Percentiles rank a stretch among this genome's conserved stretches.
phyloP scores from a whole-genome alignment of 1,140 invertebrate species.

The Zaprionus africanus region DNA sequence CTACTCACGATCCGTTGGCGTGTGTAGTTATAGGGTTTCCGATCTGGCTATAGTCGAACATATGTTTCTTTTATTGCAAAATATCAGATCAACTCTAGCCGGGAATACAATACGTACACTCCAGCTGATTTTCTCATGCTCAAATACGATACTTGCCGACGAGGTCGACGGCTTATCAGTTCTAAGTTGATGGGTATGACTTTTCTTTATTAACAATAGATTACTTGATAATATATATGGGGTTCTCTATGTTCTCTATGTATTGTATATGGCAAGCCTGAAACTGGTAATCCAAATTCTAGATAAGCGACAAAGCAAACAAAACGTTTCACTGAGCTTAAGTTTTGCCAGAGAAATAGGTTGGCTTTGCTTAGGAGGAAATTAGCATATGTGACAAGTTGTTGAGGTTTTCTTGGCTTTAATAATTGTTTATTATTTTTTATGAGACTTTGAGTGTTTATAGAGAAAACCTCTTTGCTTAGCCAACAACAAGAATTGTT shows the following conservation, averaged over 20 bases:
- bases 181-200: neutral
- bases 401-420: constrained; percentile 4
- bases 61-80: constrained; percentile 22
- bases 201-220: constrained; percentile 8
- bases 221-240: too few relatives aligned
- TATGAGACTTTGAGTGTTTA: neutral
- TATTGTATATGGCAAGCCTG: constrained; percentile 15
- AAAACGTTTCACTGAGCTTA: constrained; percentile 16
- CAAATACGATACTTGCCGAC: constrained; percentile 22
- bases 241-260: constrained; percentile 3
- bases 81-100: neutral
- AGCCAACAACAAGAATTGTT: constrained; percentile 2
- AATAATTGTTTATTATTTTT: constrained; percentile 1
- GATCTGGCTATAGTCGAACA: constrained; percentile 15
- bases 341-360: constrained; percentile 19
- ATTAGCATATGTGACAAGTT: constrained; percentile 12
- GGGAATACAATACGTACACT: neutral
- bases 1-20: constrained; percentile 21
- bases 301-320: constrained; percentile 28
- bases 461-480: neutral
- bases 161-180: constrained; percentile 41
- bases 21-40: constrained; percentile 44
- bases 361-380: neutral
- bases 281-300: constrained; percentile 16
- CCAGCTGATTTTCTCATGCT: neutral